Evolutionary conservation across 2,797 vertebrate species (phyloP).

Genomic region (Nyctalus aviator): DNA sequence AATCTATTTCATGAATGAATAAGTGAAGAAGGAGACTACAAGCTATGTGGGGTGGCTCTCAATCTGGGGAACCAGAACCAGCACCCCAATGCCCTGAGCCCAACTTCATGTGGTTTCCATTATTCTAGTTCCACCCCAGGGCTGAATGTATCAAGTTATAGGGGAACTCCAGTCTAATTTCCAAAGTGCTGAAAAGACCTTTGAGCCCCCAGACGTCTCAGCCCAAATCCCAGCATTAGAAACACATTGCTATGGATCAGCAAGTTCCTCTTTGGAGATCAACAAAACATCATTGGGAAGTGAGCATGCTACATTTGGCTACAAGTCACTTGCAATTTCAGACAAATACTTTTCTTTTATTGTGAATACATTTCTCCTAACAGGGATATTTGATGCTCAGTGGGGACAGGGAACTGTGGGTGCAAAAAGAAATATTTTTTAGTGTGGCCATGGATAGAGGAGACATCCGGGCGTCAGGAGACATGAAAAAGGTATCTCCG

Average conservation of each 20-base stretch:
- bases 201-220: background rate
- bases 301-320: background rate
- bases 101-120: background rate
- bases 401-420: background rate
- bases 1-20: background rate
- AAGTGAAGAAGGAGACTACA: background rate
- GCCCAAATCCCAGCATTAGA: background rate
- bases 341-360: background rate
- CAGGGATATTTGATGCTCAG: background rate
- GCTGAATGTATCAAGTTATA: background rate
- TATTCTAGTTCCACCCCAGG: background rate
- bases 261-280: background rate
- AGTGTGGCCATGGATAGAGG: background rate
- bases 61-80: background rate
- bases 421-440: background rate
- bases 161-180: background rate
- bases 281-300: background rate
- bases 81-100: background rate
- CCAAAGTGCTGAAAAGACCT: background rate
- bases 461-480: background rate
- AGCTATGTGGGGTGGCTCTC: background rate
- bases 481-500: background rate
- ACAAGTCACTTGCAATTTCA: slow-evolving; percentile 12
- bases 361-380: background rate
- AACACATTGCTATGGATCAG: background rate